Conservation (phyloP, 2,888 invertebrate genomes). For the Tromatobia lineatoria region DNA sequence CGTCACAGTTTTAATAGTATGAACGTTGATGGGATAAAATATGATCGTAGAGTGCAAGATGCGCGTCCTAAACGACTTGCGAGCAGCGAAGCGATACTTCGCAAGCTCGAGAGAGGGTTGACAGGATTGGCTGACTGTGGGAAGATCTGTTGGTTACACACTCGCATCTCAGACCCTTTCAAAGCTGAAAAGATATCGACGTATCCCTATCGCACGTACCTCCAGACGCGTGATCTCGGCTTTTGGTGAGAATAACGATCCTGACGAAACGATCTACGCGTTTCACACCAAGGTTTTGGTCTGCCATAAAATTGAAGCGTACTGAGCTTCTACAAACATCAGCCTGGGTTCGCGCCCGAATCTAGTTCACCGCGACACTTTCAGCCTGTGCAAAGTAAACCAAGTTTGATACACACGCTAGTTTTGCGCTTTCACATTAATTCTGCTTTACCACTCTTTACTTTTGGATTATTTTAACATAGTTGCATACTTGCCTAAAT, state of each 20-base stretch:
- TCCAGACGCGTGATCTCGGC: constrained; percentile 44
- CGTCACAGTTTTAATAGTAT: background rate
- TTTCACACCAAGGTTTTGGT: constrained; percentile 35
- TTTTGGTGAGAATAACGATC: constrained; percentile 67
- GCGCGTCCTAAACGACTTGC: constrained; percentile 40
- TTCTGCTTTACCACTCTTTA: background rate
- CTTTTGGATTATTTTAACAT: too few relatives aligned
- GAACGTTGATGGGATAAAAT: constrained; percentile 27
- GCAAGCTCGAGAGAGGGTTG: background rate
- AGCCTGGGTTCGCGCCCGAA: background rate
- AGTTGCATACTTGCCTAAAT: too few relatives aligned
- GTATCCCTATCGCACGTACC: constrained; percentile 72
- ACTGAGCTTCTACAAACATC: constrained; percentile 37
- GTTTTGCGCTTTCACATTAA: background rate
- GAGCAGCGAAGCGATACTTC: constrained; percentile 3
- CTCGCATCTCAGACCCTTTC: constrained; percentile 14
- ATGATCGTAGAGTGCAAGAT: constrained; percentile 24
- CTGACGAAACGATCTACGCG: constrained; percentile 69
- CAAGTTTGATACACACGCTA: constrained; percentile 13
- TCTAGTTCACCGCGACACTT: constrained; percentile 28
- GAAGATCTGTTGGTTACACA: constrained; percentile 39
- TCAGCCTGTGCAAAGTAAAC: background rate
- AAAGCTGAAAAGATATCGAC: constrained; percentile 69
- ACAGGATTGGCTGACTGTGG: constrained; percentile 29
- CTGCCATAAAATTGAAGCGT: constrained; percentile 67